Base-by-base conservation (phyloP, 1,140 invertebrate species). In the Drosophila dunni region DNA sequence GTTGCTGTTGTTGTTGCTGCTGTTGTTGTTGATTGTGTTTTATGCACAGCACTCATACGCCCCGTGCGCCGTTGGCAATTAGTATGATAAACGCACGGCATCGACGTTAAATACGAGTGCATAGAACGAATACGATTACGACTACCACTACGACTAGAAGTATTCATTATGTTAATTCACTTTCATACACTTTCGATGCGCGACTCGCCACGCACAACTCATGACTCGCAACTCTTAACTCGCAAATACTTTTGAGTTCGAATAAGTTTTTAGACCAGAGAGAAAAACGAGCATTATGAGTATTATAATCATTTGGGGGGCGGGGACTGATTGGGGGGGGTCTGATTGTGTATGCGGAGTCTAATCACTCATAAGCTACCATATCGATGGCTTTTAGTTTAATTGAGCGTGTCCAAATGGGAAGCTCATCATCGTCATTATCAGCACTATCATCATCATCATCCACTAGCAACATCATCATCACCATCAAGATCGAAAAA, bases 151-250 rank as follows among this genome's bases (percentile, higher is more conserved):
- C 24, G 24, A 29, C 24, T 67, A 8, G 7, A 8, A 17, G 45
- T 56, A 70, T 84, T 80, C 84, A 89, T 88, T 89, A 88, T 89
- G 61, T 64, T 81, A 88, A 88, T 88, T 81, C 78, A 78, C 74
- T 81, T 81, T 78, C 61, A 53, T 72, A 64, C 24, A 24, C 44
- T 61, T 40, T 15, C 40, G 53, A 45, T 38, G 42, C 53, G 54
- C 69, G 36, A 66, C 29, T 34, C 17, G 20, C 11, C 11, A 46
- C 20, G 11, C 24, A 24, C 24, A 20, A 56, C 33, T 11, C 10
- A 20, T n/a, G 24, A 29, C 24, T 29, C 24, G 24, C 24, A 29
- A 29, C 24, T 29, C 24, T 29, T 29, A 29, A 29, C 24, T 29
- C 24, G 24, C 24, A 6, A 29, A 29, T 29, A 29, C 24, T 29